phyloP scores from a whole-genome alignment of 2,888 invertebrate species.

The Cryptocheilus praepositus region DNA sequence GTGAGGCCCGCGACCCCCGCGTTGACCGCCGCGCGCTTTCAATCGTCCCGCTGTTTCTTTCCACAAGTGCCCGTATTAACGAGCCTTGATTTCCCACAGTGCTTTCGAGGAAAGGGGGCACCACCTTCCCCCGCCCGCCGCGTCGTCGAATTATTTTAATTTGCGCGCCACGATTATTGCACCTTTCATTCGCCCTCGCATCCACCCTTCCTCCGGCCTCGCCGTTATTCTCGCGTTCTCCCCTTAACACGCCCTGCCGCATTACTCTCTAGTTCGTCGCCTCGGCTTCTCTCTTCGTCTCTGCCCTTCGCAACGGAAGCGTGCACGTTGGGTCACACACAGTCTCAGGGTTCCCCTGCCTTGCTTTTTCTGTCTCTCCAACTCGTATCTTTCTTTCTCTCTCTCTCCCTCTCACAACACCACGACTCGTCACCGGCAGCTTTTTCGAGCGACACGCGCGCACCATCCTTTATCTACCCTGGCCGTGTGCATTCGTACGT shows the following conservation, averaged over 20 bases:
- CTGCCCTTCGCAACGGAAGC: background rate
- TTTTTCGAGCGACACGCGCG: slow-evolving; percentile 59
- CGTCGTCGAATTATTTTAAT: slow-evolving; percentile 31
- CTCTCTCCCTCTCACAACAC: too few relatives aligned
- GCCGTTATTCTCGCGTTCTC: slow-evolving; percentile 1
- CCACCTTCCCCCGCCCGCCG: slow-evolving; percentile 9
- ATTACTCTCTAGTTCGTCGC: too few relatives aligned
- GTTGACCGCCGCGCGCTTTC: too few relatives aligned
- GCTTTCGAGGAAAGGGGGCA: slow-evolving; percentile 7
- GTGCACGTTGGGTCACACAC: slow-evolving; percentile 3
- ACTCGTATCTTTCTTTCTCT: slow-evolving; percentile 1
- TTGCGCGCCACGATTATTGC: slow-evolving; percentile 25
- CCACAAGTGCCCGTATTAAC: too few relatives aligned
- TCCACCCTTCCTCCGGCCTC: background rate
- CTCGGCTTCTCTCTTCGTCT: background rate
- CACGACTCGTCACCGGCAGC: slow-evolving; percentile 19
- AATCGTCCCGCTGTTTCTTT: background rate
- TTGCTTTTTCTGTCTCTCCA: too few relatives aligned
- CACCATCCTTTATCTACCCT: slow-evolving; percentile 63
- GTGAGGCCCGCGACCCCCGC: too few relatives aligned
- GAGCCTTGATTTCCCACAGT: slow-evolving; percentile 26
- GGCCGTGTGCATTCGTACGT: slow-evolving; percentile 59
- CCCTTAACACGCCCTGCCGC: background rate
- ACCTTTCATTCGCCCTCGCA: slow-evolving; percentile 37
- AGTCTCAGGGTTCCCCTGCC: background rate